Evolutionary conservation across 2,888 invertebrate genomes (phyloP).

Genomic region (Listrodromus nycthemerus): DNA sequence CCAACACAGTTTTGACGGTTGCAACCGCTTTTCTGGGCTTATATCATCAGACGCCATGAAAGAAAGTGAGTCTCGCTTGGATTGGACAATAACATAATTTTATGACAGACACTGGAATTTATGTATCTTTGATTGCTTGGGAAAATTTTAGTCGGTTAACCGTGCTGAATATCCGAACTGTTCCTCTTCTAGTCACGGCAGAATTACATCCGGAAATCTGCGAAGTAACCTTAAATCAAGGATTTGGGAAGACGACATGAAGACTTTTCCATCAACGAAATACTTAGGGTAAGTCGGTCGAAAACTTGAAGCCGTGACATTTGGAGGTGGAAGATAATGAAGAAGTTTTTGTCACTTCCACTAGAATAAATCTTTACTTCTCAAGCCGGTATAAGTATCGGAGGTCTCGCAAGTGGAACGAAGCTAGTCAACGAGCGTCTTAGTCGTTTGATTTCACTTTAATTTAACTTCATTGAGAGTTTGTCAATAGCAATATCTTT

Average conservation of each 20-base stretch:
- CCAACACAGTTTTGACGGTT: not conserved
- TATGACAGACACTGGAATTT: not conserved
- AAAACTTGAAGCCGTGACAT: slow-evolving; percentile 15
- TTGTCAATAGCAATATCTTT: slow-evolving; percentile 81
- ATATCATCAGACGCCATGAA: no score
- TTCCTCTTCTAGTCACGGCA: not conserved
- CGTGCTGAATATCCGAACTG: not conserved
- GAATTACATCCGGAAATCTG: not conserved
- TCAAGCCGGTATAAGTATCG: slow-evolving; percentile 39
- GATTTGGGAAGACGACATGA: not conserved
- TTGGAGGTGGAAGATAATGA: slow-evolving; percentile 22
- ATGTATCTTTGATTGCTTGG: no score
- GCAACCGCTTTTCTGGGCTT: not conserved
- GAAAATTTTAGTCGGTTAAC: not conserved
- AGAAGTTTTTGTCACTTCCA: slow-evolving; percentile 63
- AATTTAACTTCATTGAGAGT: slow-evolving; percentile 81
- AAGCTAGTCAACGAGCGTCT: slow-evolving; percentile 40
- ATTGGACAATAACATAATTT: not conserved
- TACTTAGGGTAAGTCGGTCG: slow-evolving; percentile 6
- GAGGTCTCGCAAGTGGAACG: slow-evolving; percentile 1
- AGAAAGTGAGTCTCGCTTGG: not conserved
- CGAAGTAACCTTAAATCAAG: not conserved
- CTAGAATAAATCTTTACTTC: slow-evolving; percentile 60
- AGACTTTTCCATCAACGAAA: slow-evolving; percentile 18
- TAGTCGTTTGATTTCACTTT: slow-evolving; percentile 77